phyloP scores from a whole-genome alignment of 1,140 invertebrate genomes.

The Theocolax elegans region DNA sequence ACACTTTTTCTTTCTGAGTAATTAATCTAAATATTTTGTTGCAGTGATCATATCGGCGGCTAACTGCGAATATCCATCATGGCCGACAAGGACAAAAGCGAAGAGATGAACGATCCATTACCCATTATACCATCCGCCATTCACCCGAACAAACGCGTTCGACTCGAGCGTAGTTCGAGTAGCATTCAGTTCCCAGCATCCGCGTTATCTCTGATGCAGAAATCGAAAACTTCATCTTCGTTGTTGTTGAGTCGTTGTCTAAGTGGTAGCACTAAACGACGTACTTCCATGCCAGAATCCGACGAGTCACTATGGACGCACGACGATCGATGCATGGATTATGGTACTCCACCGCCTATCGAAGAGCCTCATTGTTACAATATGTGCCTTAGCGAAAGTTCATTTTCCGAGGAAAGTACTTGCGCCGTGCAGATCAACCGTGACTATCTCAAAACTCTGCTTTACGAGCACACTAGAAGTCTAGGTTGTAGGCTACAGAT shows the following conservation, averaged over 20 bases:
- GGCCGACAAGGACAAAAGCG: not conserved
- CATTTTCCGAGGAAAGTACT: conserved; percentile 73
- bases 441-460: conserved; percentile 76
- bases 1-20: too few relatives aligned
- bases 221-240: conserved; percentile 51
- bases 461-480: conserved; percentile 77
- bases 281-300: conserved; percentile 11
- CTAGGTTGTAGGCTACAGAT: conserved; percentile 74
- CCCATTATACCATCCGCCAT: not conserved
- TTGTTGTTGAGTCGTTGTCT: conserved; percentile 55
- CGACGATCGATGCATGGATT: conserved; percentile 72
- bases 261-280: conserved; percentile 20
- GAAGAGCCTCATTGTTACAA: conserved; percentile 76
- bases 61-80: not conserved
- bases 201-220: conserved; percentile 36
- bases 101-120: not conserved
- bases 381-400: conserved; percentile 80
- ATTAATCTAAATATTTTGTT: too few relatives aligned
- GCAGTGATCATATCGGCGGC: not conserved
- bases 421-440: conserved; percentile 74
- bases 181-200: conserved; percentile 52
- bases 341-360: conserved; percentile 77
- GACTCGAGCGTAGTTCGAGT: conserved; percentile 51
- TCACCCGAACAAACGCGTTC: conserved; percentile 48
- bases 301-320: conserved; percentile 38